These are phyloP conservation scores for Drosophila neotestacea DNA, from an alignment of 2,888 invertebrate species.

Conservation along the genomic window DNA sequence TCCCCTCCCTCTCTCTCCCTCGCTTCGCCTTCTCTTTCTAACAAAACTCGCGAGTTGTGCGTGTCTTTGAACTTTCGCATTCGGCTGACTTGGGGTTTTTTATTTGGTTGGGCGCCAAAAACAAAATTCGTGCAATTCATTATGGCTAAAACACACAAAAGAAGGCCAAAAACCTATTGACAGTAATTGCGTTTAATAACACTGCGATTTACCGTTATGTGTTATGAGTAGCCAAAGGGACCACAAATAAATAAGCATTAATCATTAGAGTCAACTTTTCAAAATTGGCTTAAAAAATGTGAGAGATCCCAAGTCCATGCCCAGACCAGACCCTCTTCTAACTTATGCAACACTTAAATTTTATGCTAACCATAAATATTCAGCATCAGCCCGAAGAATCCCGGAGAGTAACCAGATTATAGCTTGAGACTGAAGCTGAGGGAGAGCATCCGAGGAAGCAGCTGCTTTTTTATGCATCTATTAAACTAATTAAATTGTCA, in stretches of 20 bases:
- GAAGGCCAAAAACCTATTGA: constrained; percentile 60
- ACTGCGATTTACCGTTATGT: constrained; percentile 68
- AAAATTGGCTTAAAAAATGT: constrained; percentile 56
- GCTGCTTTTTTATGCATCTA: constrained; percentile 65
- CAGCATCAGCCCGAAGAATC: constrained; percentile 6
- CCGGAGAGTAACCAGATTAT: neutral
- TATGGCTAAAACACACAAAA: constrained; percentile 44
- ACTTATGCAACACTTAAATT: constrained; percentile 79
- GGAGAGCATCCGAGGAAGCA: constrained; percentile 29
- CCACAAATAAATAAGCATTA: constrained; percentile 62
- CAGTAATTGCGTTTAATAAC: constrained; percentile 77
- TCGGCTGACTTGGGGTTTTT: constrained; percentile 25
- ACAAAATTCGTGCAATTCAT: constrained; percentile 71
- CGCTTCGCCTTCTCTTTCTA: neutral
- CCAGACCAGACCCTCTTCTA: constrained; percentile 20
- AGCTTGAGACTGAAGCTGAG: neutral
- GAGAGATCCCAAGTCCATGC: neutral
- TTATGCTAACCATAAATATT: constrained; percentile 74
- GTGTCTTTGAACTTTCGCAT: constrained; percentile 76
- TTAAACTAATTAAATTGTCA: constrained; percentile 78
- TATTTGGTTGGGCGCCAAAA: constrained; percentile 19
- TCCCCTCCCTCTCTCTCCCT: neutral
- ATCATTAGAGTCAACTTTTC: constrained; percentile 63
- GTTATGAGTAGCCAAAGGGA: constrained; percentile 45
- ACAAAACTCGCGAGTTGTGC: constrained; percentile 11